These are phyloP conservation scores for Sapayoa aenigma DNA, from an alignment of 2,113 vertebrate genomes.

Conservation along the genomic window DNA sequence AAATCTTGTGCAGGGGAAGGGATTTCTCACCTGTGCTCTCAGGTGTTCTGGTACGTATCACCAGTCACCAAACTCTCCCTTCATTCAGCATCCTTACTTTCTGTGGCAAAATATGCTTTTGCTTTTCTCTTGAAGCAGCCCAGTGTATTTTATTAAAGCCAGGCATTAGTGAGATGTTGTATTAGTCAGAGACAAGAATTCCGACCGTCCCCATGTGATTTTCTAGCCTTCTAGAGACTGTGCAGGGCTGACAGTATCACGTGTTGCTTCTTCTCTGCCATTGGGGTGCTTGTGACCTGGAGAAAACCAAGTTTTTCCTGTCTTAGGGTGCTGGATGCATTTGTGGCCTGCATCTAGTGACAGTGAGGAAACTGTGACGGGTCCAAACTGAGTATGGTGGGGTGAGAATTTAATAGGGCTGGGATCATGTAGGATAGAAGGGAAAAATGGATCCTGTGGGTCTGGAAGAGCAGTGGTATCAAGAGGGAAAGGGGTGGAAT, in stretches of 20 bases:
- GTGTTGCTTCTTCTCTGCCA: neutral
- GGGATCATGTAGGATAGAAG: neutral
- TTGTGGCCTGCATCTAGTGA: neutral
- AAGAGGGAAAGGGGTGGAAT: neutral
- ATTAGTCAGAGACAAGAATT: neutral
- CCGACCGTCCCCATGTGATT: neutral
- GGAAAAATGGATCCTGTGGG: accelerated
- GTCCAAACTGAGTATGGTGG: neutral
- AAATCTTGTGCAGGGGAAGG: neutral
- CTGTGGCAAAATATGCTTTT: neutral
- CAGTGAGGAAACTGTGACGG: neutral
- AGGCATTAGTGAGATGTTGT: neutral
- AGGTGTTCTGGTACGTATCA: neutral
- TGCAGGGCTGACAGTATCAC: neutral
- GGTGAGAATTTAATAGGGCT: neutral
- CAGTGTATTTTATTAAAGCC: neutral
- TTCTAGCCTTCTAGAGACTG: neutral
- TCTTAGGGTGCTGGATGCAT: neutral
- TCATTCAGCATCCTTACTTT: neutral
- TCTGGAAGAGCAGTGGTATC: neutral
- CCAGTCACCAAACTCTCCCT: neutral
- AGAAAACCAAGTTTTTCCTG: neutral
- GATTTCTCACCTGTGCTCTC: neutral
- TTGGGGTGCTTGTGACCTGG: neutral
- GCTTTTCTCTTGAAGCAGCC: neutral